Evolutionary conservation across 2,888 invertebrate genomes (phyloP), one percentile per base, ranked within the genome.

Genomic region (Hypercompe scribonia): DNA sequence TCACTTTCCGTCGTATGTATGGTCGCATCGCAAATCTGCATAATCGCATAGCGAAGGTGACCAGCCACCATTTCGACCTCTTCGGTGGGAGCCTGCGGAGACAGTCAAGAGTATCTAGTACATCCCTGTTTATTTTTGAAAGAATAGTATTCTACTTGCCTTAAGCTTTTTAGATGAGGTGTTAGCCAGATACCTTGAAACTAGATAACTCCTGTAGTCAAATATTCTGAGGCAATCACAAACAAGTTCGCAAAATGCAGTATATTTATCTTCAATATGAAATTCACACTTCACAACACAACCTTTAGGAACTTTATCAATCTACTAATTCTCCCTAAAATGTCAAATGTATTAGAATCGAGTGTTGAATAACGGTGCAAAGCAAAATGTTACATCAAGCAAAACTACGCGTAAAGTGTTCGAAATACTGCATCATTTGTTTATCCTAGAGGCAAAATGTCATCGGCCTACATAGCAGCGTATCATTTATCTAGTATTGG

Each of bases 401-500:
- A 74, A 78, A 76, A 75, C 75, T 82, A 82, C 73, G 78, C 76
- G 74, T 78, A 75, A 78, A 78, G 66, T 73, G 77, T 79, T 75
- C 65, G 54, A 71, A 80, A 81, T 80, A 76, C 71, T 78, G 81
- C 79, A 80, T 81, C 78, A 81, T 80, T 84, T 79, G 84, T 87
- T 87, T 82, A 78, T 87, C 86, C 80, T 79, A 83, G 78, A 83
- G 84, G 85, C 85, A 78, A 86, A 84, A 87, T 85, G 80, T 85
- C 85, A 80, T 80, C 84, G 88, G 84, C 86, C 90, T 86, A 90
- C 87, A 88, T 86, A 87, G 80, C 81, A 73, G 73, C 75, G 87
- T 92, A 91, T 92, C 90, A 90, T 90, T 90, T 91, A 90, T 90
- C 90, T 86, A 83, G 89, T 88, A 90, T 90, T 90, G 88, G 88